Percentiles rank a stretch among this genome's conserved stretches.
Conservation (phyloP, 2,113 vertebrate species). For the Chaetorhynchus papuensis region DNA sequence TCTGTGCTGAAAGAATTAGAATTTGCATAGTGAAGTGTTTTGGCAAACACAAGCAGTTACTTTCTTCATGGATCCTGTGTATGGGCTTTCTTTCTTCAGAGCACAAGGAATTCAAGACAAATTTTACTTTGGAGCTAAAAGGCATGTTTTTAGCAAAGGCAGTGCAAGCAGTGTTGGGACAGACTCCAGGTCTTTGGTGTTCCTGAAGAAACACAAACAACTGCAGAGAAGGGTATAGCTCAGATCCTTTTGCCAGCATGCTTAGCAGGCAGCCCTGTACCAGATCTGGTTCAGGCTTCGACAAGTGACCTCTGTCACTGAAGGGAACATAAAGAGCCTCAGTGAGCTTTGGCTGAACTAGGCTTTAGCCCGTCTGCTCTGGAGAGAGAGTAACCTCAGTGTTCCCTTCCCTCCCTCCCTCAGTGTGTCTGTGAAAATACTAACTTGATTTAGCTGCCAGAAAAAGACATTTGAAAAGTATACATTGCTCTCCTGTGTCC, state of each 20-base stretch:
- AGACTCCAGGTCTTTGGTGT: constrained; percentile 24
- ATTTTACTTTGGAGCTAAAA: constrained; percentile 10
- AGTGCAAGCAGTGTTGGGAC: background rate
- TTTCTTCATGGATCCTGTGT: background rate
- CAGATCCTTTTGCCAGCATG: background rate
- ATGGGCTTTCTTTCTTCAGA: background rate
- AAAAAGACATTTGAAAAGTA: constrained; percentile 41
- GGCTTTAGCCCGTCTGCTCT: constrained; percentile 32
- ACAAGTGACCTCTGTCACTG: constrained; percentile 63
- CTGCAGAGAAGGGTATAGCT: background rate
- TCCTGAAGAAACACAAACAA: background rate
- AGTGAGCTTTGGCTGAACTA: constrained; percentile 58
- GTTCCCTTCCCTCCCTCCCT: constrained; percentile 1
- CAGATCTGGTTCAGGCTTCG: background rate
- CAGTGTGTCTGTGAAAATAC: constrained; percentile 13
- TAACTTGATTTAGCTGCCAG: constrained; percentile 35
- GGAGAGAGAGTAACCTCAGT: constrained; percentile 43
- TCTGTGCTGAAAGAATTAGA: background rate
- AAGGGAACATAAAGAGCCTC: constrained; percentile 44
- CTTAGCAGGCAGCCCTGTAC: constrained; percentile 13
- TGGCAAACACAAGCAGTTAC: background rate
- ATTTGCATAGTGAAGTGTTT: background rate
- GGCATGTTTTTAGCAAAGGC: background rate
- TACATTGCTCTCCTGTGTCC: constrained; percentile 48
- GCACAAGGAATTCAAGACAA: background rate